These are phyloP conservation scores for Xiphorhynchus elegans DNA, from an alignment of 2,113 vertebrate genomes.

Conservation along the genomic window DNA sequence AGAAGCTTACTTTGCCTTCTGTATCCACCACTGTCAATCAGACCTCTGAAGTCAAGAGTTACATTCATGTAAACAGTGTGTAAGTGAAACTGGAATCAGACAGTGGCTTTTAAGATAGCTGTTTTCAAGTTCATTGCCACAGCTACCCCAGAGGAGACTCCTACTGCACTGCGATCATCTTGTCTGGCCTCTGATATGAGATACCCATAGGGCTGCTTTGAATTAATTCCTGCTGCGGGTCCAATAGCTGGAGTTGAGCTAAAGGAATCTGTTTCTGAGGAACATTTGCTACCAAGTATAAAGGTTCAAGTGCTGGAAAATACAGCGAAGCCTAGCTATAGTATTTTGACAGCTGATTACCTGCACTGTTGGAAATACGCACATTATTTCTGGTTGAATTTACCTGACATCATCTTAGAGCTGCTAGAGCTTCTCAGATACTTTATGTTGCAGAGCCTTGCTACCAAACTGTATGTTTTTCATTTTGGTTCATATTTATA, in stretches of 20 bases:
- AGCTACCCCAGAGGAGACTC: slow-evolving; percentile 15
- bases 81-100: slow-evolving; percentile 3
- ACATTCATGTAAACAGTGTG: slow-evolving; percentile 9
- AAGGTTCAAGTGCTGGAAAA: background rate
- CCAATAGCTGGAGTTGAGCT: background rate
- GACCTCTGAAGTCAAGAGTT: background rate
- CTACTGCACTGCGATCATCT: slow-evolving; percentile 15
- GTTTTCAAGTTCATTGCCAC: slow-evolving; percentile 63
- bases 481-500: background rate
- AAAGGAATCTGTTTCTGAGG: background rate
- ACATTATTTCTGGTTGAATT: slow-evolving; percentile 15
- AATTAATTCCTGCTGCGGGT: slow-evolving; percentile 8
- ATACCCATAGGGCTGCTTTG: background rate
- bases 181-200: slow-evolving; percentile 1
- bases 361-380: slow-evolving; percentile 7
- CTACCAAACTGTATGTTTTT: background rate
- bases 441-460: background rate
- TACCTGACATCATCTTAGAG: background rate
- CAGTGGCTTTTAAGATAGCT: background rate
- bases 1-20: background rate
- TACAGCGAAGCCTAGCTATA: slow-evolving; percentile 4
- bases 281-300: background rate
- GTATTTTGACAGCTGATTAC: slow-evolving; percentile 36
- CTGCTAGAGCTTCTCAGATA: background rate
- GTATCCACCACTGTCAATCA: background rate